Evolutionary conservation across 2,797 vertebrate genomes (phyloP).

Genomic region (Garrulus glandarius): DNA sequence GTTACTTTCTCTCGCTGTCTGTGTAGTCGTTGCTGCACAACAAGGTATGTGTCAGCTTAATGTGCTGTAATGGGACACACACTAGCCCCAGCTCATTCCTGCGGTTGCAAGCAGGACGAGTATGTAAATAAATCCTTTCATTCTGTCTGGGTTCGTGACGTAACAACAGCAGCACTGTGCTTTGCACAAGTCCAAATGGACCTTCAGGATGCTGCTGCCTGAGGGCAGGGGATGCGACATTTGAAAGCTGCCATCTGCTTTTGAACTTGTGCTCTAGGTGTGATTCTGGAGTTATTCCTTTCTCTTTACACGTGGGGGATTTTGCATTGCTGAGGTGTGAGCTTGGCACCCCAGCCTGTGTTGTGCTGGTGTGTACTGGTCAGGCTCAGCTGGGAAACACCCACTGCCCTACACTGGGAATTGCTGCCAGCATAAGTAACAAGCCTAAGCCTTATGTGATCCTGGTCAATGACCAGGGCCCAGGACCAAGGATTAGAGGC

Average conservation of each 20-base stretch:
- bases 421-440: accelerated
- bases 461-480: neutral
- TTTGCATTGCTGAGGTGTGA: neutral
- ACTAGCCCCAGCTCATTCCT: neutral
- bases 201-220: neutral
- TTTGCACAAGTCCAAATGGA: neutral
- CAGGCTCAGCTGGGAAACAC: neutral
- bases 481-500: neutral
- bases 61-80: neutral
- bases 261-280: neutral
- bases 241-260: neutral
- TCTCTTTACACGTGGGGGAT: accelerated
- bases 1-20: constrained; percentile 37
- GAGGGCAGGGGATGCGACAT: accelerated
- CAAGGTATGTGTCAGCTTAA: neutral
- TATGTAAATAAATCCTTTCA: neutral
- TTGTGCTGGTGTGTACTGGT: accelerated
- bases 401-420: accelerated
- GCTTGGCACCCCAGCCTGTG: neutral
- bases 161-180: neutral
- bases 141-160: neutral
- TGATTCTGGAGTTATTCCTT: neutral
- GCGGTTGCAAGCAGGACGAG: neutral
- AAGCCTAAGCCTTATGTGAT: neutral
- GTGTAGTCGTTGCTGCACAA: constrained; percentile 13